Base-by-base conservation (phyloP, 2,888 invertebrate genomes). In the Cryptosula pallasiana region DNA sequence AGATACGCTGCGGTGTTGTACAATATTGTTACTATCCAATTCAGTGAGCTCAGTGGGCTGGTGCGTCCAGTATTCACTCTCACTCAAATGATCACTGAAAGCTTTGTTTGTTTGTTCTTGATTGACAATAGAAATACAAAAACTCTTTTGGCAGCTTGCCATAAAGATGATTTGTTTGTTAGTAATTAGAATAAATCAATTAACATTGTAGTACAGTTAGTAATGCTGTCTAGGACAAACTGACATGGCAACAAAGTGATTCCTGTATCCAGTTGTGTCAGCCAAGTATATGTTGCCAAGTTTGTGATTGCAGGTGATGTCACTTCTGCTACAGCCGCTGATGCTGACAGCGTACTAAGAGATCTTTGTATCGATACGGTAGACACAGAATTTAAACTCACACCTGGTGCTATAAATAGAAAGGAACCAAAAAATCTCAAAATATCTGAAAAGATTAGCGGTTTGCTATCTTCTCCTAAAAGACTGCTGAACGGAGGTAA, bases 321-420 rank as follows among this genome's bases (percentile, higher is more conserved):
- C 45, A 45, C 20, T 45, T 20, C 45, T 20, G 45, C 5, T 45
- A 45, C 20, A 13, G 45, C 20, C 45, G 9, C 45, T 5, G 20
- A 5, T 20, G 45, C 45, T 45, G 45, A 45, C 9, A 20, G 45
- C 20, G 45, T 45, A 20, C 20, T 45, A 20, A 45, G 45, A 45
- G 45, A 45, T 20, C 45, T 45, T 5, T 5, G 9, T 45, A 13
- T 45, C 9, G 45, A 45, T 20, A 45, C 20, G 20, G 45, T 57
- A 5, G 57, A 13, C 23, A 57, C 57, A n/a, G 57, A 57, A n/a
- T 23, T 23, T 57, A 25, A 57, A 57, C 57, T 57, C 57, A 57
- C 20, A 57, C 5, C 57, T 57, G 57, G 57, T 57, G 57, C 57
- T 57, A 57, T 57, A 45, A 45, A 45, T 45, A 45, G 45, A 45